Conservation (phyloP, 2,888 invertebrate genomes). For the Cyaniris semiargus region DNA sequence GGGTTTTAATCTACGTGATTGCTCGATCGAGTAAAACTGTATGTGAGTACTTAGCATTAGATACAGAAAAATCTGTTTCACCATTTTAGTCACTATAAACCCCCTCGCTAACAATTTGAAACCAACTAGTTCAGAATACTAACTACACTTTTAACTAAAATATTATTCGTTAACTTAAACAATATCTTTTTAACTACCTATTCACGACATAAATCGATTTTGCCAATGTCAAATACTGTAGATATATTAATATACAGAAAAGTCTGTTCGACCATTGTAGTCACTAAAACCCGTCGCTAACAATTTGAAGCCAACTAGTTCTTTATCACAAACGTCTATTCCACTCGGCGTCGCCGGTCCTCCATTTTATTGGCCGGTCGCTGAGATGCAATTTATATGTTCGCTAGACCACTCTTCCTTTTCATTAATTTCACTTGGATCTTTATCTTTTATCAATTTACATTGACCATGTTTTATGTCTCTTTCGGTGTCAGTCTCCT, state of each 20-base stretch:
- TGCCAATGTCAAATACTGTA: neutral
- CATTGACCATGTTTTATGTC: conserved; percentile 15
- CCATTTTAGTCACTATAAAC: too few species aligned
- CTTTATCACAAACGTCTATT: conserved; percentile 49
- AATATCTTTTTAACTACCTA: too few species aligned
- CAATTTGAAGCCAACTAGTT: conserved; percentile 40
- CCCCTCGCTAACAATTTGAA: too few species aligned
- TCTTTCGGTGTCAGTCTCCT: neutral
- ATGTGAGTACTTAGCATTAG: too few species aligned
- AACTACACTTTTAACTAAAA: too few species aligned
- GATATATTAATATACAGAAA: neutral
- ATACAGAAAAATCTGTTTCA: too few species aligned
- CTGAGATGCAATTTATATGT: conserved; percentile 32
- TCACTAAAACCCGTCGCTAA: neutral
- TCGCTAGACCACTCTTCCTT: conserved; percentile 31
- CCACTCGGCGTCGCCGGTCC: conserved; percentile 47
- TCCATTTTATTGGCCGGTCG: conserved; percentile 41
- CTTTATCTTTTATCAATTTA: conserved; percentile 20
- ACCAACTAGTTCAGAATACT: too few species aligned
- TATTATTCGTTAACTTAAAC: too few species aligned
- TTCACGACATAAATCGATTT: neutral
- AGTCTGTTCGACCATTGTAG: neutral
- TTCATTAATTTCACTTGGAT: conserved; percentile 16
- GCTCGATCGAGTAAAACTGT: too few species aligned
- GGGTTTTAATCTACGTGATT: too few species aligned